Percentiles rank a stretch among this genome's conserved stretches.
These are phyloP conservation scores for Cheilosia impressa DNA, from an alignment of 2,888 invertebrate genomes.

Conservation along the genomic window DNA sequence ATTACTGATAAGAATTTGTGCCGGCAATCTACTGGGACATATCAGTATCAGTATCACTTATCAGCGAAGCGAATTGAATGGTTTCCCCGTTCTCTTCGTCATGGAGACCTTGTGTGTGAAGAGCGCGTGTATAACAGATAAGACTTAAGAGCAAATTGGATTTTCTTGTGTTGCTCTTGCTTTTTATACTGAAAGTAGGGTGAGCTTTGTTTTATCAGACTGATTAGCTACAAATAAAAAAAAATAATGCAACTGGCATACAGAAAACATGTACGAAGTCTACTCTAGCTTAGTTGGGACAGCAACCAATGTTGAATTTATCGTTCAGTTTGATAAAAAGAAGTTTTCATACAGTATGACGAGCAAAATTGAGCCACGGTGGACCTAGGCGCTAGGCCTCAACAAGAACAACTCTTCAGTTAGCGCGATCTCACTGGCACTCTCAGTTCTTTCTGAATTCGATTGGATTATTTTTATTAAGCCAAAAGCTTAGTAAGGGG, in stretches of 20 bases:
- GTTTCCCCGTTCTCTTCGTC: slow-evolving; percentile 5
- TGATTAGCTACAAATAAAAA: neutral
- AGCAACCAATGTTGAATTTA: too few relatives aligned
- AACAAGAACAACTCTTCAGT: too few relatives aligned
- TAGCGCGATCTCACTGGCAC: too few relatives aligned
- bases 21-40: neutral
- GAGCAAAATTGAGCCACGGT: too few relatives aligned
- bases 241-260: neutral
- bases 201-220: neutral
- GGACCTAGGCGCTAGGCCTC: too few relatives aligned
- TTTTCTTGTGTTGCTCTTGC: neutral
- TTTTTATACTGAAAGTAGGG: neutral
- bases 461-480: too few relatives aligned
- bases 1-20: slow-evolving; percentile 44
- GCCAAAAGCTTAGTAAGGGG: too few relatives aligned
- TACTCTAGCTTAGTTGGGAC: too few relatives aligned
- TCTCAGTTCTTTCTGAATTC: too few relatives aligned
- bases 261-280: neutral
- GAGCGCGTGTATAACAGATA: slow-evolving; percentile 49
- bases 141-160: neutral
- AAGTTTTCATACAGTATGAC: too few relatives aligned
- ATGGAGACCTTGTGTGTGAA: neutral
- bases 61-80: slow-evolving; percentile 29
- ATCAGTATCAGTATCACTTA: neutral
- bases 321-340: too few relatives aligned